These are phyloP conservation scores for Araneus ventricosus DNA, from an alignment of 1,140 invertebrate species.

Conservation along the genomic window DNA sequence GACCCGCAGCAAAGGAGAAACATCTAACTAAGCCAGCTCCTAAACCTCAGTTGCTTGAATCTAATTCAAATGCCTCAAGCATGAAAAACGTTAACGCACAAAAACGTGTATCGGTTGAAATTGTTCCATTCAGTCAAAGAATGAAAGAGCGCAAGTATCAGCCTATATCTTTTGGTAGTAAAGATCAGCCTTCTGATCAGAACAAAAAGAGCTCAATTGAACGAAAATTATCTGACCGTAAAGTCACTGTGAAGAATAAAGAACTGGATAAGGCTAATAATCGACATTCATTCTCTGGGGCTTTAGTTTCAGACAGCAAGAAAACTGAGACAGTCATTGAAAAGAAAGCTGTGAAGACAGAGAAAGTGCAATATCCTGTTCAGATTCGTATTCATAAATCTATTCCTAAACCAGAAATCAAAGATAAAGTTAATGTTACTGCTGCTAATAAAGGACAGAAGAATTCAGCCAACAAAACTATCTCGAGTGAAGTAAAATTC, in stretches of 20 bases:
- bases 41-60: constrained; percentile 50
- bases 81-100: constrained; percentile 57
- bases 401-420: constrained; percentile 41
- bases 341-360: constrained; percentile 40
- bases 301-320: constrained; percentile 40
- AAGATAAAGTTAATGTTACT: constrained; percentile 29
- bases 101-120: constrained; percentile 75
- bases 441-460: constrained; percentile 4
- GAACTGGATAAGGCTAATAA: constrained; percentile 64
- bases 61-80: not conserved
- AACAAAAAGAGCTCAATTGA: constrained; percentile 48
- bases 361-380: constrained; percentile 69
- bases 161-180: constrained; percentile 59
- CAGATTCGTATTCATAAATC: constrained; percentile 72
- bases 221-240: constrained; percentile 61
- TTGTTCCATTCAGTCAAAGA: constrained; percentile 76
- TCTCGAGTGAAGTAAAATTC: constrained; percentile 26
- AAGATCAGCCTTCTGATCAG: constrained; percentile 43
- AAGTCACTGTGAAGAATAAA: constrained; percentile 60
- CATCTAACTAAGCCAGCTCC: not conserved
- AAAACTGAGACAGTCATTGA: constrained; percentile 23
- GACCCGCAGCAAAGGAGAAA: constrained; percentile 31
- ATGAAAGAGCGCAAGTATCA: constrained; percentile 74
- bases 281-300: constrained; percentile 66
- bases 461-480: constrained; percentile 1